Base-by-base conservation (phyloP, 2,888 invertebrate species). In the Anaspis maculata region DNA sequence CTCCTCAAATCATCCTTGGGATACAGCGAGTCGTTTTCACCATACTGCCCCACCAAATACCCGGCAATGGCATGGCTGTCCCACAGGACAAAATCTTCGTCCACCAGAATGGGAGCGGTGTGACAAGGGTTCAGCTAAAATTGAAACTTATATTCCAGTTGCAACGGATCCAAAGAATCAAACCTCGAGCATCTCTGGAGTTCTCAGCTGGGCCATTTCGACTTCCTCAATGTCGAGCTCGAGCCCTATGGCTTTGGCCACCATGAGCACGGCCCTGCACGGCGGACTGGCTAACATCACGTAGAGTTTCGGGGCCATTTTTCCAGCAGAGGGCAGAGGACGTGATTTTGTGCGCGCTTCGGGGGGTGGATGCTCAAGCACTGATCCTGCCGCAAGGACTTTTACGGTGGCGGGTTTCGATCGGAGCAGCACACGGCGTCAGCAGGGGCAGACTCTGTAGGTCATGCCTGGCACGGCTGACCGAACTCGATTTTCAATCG, bases 101-200 rank as follows among this genome's bases (percentile, higher is more conserved):
- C 73, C 43, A 73, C 68, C 27, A 78, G 58, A 13, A 73, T 71
- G 3, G 78, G 77, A 27, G 76, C 60, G 19, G 71, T 72, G 49
- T 72, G 74, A 47, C 70, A 68, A 1, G 74, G 74, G 55, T 75
- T 75, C 1, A 72, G 46, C 58, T 58, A 31, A 13, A 52, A 42
- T 23, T 9, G 27, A 12, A 15, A 3, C 25, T 10, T 22, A 13
- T 16, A 9, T 14, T 15, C 10, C 12, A 15, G 15, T 25, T 10
- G 7, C 13, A 6, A 9, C 24, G 4, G 5, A 7, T 24, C 10
- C 10, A 24, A 24, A 19, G 19, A 9, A 19, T 5, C 27, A 24
- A 55, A 70, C 71, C 61, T 67, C 61, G 3, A 68, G 19, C 51
- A 56, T 67, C 13, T 67, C 68, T 1, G 66, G 64, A 5, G 49